These are phyloP conservation scores for Macrobrachium nipponense DNA, from an alignment of 1,140 invertebrate genomes.

Conservation along the genomic window DNA sequence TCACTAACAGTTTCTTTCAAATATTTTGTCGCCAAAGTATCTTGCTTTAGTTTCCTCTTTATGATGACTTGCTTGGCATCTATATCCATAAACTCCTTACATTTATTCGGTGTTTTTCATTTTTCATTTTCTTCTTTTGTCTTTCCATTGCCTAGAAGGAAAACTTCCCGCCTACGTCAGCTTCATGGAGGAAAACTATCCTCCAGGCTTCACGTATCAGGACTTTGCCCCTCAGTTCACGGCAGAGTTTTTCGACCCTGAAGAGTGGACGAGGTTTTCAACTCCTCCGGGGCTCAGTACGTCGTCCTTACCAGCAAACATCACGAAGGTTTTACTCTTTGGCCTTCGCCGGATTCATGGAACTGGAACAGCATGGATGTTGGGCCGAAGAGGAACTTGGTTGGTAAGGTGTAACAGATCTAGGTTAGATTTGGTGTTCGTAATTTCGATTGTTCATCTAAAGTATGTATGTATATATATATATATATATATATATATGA, in stretches of 20 bases:
- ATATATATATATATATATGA: background rate
- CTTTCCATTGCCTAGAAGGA: background rate
- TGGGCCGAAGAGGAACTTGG: too few species aligned
- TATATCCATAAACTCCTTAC: too few species aligned
- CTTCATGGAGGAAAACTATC: constrained; percentile 74
- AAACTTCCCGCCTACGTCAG: constrained; percentile 38
- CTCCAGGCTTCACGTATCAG: constrained; percentile 85
- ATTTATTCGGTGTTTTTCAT: too few species aligned
- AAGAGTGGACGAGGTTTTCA: constrained; percentile 82
- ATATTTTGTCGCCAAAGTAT: too few species aligned
- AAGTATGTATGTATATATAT: background rate
- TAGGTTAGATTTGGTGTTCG: too few species aligned
- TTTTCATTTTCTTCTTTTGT: too few species aligned
- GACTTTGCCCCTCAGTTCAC: constrained; percentile 86
- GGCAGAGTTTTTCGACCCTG: constrained; percentile 84
- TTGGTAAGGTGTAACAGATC: too few species aligned
- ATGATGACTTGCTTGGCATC: too few species aligned
- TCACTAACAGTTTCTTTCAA: too few species aligned
- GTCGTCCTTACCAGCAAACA: constrained; percentile 92
- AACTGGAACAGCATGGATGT: constrained; percentile 75
- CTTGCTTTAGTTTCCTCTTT: too few species aligned
- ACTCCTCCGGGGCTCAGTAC: constrained; percentile 84
- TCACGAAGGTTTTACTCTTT: constrained; percentile 91
- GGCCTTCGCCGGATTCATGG: constrained; percentile 86
- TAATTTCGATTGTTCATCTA: too few species aligned